Evolutionary conservation across 2,888 invertebrate species (phyloP), one percentile per base, ranked within the genome.

Genomic region (Hedya salicella): DNA sequence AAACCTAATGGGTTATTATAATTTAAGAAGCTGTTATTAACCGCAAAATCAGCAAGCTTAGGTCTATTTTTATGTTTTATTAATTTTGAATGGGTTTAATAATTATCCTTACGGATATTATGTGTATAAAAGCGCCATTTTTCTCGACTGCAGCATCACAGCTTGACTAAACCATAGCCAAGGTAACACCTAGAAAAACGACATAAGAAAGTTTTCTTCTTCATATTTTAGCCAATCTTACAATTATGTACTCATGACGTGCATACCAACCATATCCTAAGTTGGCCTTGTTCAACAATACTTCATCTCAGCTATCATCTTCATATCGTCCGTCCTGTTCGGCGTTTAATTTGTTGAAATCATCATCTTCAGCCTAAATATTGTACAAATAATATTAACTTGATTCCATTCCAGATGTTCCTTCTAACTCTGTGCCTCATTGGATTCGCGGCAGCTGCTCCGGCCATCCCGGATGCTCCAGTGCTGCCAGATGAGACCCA

Each of bases 341-440:
- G n/a, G n/a, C n/a, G n/a, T n/a, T n/a, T n/a, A n/a, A n/a, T n/a
- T n/a, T n/a, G n/a, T n/a, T n/a, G n/a, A n/a, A n/a, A n/a, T n/a
- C n/a, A n/a, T n/a, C n/a, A n/a, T n/a, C n/a, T n/a, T n/a, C n/a
- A n/a, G n/a, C n/a, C n/a, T n/a, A n/a, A n/a, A n/a, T n/a, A n/a
- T n/a, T n/a, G n/a, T n/a, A n/a, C n/a, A n/a, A n/a, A n/a, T n/a
- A n/a, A 25, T 25, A 6, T 25, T 6, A 25, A 25, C 5, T 9
- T 36, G 11, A 21, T n/a, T 59, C 19, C 25, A 42, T 36, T 36
- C 30, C 74, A 85, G 86, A 85, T 86, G 85, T 69, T 75, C 65
- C 32, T 73, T 0, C 13, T 82, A 39, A 75, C 72, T 11, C 39
- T 87, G 6, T 83, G 78, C 69, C 69, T 87, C 44, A 63, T 79